Percentiles rank a stretch among this genome's conserved stretches.
phyloP scores from a whole-genome alignment of 92 coral and sea anemone genomes.

The Bergia sp. region DNA sequence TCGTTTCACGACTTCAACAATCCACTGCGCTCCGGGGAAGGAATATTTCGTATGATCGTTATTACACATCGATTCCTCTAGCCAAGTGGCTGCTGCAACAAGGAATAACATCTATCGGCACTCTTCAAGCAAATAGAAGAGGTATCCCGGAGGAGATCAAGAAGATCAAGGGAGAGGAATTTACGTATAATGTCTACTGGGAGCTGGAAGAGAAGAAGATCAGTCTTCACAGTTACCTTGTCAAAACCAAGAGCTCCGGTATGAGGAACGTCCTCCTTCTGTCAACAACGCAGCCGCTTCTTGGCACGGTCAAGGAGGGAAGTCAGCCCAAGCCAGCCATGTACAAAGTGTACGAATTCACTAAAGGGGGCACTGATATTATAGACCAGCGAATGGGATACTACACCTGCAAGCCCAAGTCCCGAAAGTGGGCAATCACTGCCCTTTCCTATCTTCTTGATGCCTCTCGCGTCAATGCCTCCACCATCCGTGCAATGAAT shows the following conservation, averaged over 20 bases:
- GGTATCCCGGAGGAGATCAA: slow-evolving; percentile 46
- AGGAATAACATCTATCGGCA: slow-evolving; percentile 36
- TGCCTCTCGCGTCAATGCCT: slow-evolving; percentile 15
- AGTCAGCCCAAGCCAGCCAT: slow-evolving; percentile 25
- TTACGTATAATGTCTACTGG: not conserved
- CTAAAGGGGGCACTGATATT: not conserved
- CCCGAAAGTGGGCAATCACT: slow-evolving; percentile 38
- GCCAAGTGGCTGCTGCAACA: slow-evolving; percentile 13
- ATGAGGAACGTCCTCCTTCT: slow-evolving; percentile 41
- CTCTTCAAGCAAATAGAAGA: slow-evolving; percentile 41
- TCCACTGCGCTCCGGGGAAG: slow-evolving; percentile 5
- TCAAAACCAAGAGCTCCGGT: slow-evolving; percentile 23
- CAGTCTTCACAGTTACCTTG: slow-evolving; percentile 36
- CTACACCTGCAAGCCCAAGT: slow-evolving; percentile 38
- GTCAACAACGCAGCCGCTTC: not conserved
- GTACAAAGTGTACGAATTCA: slow-evolving; percentile 48
- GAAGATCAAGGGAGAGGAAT: not conserved
- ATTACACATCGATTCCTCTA: too few species aligned
- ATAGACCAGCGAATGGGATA: slow-evolving; percentile 31
- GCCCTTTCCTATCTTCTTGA: slow-evolving; percentile 41
- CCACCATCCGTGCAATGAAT: not conserved
- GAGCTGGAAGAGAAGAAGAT: slow-evolving; percentile 21
- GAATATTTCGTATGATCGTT: slow-evolving; percentile 45
- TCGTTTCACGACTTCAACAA: not conserved
- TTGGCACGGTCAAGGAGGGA: slow-evolving; percentile 43